Conservation (phyloP, 2,113 vertebrate genomes). For the Malurus elegans region DNA sequence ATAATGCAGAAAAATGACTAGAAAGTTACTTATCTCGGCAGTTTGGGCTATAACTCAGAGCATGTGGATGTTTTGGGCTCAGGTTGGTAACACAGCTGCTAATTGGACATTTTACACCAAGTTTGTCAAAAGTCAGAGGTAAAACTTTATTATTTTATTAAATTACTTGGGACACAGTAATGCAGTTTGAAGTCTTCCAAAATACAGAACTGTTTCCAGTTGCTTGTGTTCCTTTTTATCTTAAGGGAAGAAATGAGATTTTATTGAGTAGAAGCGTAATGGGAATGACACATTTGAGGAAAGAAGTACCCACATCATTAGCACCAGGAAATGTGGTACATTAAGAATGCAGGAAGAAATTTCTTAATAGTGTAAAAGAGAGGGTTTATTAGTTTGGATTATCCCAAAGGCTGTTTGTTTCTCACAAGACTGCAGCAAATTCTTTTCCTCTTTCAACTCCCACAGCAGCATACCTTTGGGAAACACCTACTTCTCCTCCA, state of each 20-base stretch:
- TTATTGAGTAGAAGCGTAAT: not conserved
- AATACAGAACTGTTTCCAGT: not conserved
- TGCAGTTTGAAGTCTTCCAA: not conserved
- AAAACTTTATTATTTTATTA: not conserved
- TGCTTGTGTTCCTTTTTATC: not conserved
- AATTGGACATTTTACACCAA: not conserved
- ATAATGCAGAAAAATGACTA: not conserved
- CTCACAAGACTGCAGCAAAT: conserved; percentile 26
- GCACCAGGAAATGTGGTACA: not conserved
- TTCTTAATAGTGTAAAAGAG: not conserved
- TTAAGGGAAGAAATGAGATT: not conserved
- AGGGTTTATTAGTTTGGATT: conserved; percentile 16
- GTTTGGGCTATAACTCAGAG: not conserved
- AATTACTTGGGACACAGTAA: not conserved
- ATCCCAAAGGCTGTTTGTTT: not conserved
- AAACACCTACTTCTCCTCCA: not conserved
- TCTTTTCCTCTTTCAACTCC: conserved; percentile 10
- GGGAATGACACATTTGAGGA: not conserved
- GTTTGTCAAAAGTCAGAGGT: not conserved
- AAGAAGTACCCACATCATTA: not conserved
- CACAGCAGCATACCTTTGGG: not conserved
- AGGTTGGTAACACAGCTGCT: not conserved
- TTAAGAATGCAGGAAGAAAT: conserved; percentile 2
- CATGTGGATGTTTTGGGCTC: not conserved
- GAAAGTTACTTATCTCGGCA: not conserved